Evolutionary conservation across 2,888 invertebrate genomes (phyloP), one percentile per base, ranked within the genome.

Genomic region (Brenthis ino): DNA sequence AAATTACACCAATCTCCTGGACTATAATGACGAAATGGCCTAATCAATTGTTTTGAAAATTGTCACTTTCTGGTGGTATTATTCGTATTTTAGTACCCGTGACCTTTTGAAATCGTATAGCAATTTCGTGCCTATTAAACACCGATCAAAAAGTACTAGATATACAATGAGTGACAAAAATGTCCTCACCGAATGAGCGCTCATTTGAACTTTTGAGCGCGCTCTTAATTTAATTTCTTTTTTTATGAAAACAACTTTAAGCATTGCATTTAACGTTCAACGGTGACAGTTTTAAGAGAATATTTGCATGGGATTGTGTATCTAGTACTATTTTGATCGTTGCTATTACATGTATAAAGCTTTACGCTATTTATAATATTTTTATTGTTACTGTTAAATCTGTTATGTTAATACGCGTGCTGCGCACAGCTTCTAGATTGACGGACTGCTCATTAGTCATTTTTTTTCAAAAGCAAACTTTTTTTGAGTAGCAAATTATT

Each of bases 321-420:
- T 20, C 20, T 20, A 20, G 20, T 20, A 20, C 1, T 20, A 20
- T 20, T 20, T 20, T 20, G 20, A 20, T 20, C 20, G 20, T 20
- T 20, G 20, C 53, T 53, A 54, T 54, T 53, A 14, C 3, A 63
- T 60, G 51, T 68, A 60, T 50, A 65, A 64, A 68, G 56, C 47
- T 61, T 56, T 65, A 64, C 16, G 12, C 12, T 61, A 54, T 67
- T 56, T 68, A 65, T 56, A 53, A 50, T 55, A 55, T 70, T 50
- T 67, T 67, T 63, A 66, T 61, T 54, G 69, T 72, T 72, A 61
- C 58, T 66, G 67, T 72, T 67, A 33, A 67, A 66, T 63, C 48
- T 66, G 64, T 67, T 65, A 57, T 28, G 66, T 70, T 70, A 20
- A 43, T 54, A 43, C 54, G 20, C 20, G 14, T 63, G 50, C 43